Evolutionary conservation across 2,113 vertebrate genomes (phyloP).

Genomic region (Gasterosteus nipponicus): DNA sequence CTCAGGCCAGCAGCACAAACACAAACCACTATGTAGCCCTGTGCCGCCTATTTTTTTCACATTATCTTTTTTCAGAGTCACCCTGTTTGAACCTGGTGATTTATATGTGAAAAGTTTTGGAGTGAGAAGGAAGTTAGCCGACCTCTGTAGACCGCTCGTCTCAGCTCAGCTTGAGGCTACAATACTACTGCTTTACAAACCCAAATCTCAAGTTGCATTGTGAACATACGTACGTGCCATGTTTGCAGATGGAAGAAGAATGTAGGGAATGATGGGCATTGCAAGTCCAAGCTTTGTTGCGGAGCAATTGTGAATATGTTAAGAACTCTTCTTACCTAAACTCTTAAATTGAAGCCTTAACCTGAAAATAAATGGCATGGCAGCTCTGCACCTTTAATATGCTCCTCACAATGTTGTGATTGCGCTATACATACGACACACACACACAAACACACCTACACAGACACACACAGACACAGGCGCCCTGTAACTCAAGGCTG

Average conservation of each 20-base stretch:
- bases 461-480: slow-evolving; percentile 2
- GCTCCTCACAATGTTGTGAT: slow-evolving; percentile 25
- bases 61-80: not conserved
- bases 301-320: not conserved
- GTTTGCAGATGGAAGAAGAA: not conserved
- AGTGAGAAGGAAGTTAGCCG: not conserved
- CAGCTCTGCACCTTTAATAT: not conserved
- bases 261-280: not conserved
- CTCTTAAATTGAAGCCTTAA: not conserved
- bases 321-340: not conserved
- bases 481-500: slow-evolving; percentile 40
- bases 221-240: not conserved
- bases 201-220: not conserved
- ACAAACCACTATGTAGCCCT: not conserved
- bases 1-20: slow-evolving; percentile 30
- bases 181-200: not conserved
- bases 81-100: not conserved
- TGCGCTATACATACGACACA: slow-evolving; percentile 7
- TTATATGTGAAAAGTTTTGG: not conserved
- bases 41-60: not conserved
- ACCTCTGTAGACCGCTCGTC: not conserved
- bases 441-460: slow-evolving; percentile 20
- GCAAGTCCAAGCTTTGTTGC: not conserved
- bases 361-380: not conserved
- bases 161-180: not conserved